A percentile compares a stretch with the other conserved stretches of the same genome.
Conservation (phyloP, 2,888 invertebrate genomes). For the Ariolimax columbianus region DNA sequence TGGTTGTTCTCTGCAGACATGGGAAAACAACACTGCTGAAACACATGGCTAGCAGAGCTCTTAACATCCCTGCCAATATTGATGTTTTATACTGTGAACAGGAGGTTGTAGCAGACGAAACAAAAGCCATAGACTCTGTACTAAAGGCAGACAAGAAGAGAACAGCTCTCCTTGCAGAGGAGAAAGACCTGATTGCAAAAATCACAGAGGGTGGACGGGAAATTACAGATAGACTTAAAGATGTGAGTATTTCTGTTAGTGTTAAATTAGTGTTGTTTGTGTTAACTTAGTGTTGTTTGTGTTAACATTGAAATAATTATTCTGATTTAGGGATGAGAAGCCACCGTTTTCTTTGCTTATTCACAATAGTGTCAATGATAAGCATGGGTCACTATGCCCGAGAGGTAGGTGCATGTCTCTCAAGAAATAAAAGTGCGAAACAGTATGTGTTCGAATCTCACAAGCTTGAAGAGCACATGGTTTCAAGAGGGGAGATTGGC, state of each 20-base stretch:
- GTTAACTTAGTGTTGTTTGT: no score
- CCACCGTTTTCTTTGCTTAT: no score
- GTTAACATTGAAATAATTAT: no score
- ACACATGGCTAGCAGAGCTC: constrained; percentile 92
- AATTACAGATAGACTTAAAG: constrained; percentile 84
- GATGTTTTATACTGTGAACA: constrained; percentile 97
- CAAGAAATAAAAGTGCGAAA: no score
- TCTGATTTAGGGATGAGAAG: no score
- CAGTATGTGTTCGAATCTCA: no score
- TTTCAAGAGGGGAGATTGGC: no score
- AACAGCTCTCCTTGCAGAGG: constrained; percentile 88
- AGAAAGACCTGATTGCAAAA: constrained; percentile 88
- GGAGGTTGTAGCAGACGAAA: constrained; percentile 95
- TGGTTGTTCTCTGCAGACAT: constrained; percentile 83
- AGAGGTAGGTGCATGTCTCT: no score
- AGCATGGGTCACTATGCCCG: no score
- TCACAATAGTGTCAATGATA: no score
- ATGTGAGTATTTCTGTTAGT: constrained; percentile 78
- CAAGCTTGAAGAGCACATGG: no score
- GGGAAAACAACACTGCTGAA: constrained; percentile 97
- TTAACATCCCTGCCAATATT: constrained; percentile 96
- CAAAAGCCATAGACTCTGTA: constrained; percentile 94
- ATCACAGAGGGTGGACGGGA: constrained; percentile 78
- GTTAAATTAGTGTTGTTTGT: no score
- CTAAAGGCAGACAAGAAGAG: constrained; percentile 95